A percentile compares a stretch with the other conserved stretches of the same genome.
Conservation (phyloP, 35 echinoderm and acorn worm species). For the Heliocidaris erythrogramma region DNA sequence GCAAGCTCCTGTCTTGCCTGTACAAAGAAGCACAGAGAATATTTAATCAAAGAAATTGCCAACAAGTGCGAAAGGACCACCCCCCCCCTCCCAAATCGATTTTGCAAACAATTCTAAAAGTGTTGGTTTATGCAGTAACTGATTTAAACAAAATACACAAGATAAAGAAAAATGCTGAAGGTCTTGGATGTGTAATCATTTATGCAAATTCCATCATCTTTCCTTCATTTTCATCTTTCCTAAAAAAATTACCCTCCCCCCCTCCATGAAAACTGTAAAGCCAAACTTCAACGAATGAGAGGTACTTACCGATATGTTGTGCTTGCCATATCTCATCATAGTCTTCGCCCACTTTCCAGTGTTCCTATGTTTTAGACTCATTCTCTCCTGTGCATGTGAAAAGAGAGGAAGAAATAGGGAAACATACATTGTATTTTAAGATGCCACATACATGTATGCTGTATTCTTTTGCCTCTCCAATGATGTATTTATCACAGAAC, state of each 20-base stretch:
- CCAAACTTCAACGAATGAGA: too few species aligned
- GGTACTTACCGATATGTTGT: constrained; percentile 71
- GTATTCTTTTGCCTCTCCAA: too few species aligned
- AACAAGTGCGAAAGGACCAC: not conserved
- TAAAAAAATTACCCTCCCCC: too few species aligned
- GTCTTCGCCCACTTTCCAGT: constrained; percentile 95
- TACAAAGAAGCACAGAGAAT: constrained; percentile 31
- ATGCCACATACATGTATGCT: too few species aligned
- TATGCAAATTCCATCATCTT: too few species aligned
- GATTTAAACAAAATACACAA: too few species aligned
- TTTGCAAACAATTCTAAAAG: not conserved
- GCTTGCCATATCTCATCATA: constrained; percentile 70
- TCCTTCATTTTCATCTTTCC: too few species aligned
- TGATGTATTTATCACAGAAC: too few species aligned
- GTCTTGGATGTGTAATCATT: too few species aligned
- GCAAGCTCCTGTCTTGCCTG: constrained; percentile 79
- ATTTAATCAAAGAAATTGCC: not conserved
- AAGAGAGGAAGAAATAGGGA: constrained; percentile 23
- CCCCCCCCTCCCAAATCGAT: not conserved
- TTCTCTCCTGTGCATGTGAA: constrained; percentile 65
- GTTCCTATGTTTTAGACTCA: constrained; percentile 88
- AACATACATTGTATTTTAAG: not conserved
- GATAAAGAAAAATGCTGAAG: too few species aligned
- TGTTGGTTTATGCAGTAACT: too few species aligned
- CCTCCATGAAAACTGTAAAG: too few species aligned